Conservation (phyloP, 2,888 invertebrate genomes). For the Esperia sulphurella region DNA sequence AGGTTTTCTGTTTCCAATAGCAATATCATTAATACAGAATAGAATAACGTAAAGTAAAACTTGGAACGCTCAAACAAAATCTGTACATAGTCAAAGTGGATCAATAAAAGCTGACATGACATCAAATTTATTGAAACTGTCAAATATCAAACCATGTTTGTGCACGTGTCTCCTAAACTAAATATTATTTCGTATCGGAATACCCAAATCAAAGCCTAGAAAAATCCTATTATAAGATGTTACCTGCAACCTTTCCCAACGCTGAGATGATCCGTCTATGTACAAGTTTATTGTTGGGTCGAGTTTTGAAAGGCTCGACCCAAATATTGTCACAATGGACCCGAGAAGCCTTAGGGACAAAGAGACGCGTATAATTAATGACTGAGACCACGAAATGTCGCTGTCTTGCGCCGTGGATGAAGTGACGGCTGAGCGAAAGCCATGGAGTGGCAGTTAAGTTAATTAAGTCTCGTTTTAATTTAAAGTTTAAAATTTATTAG, state of each 20-base stretch:
- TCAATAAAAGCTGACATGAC: not conserved
- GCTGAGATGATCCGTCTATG: slow-evolving; percentile 64
- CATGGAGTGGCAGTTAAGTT: slow-evolving; percentile 22
- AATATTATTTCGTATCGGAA: slow-evolving; percentile 3
- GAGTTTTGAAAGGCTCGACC: slow-evolving; percentile 66
- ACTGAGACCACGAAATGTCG: slow-evolving; percentile 70
- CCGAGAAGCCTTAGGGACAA: slow-evolving; percentile 61
- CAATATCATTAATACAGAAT: too few species aligned
- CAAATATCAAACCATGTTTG: not conserved
- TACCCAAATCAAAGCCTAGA: slow-evolving; percentile 13
- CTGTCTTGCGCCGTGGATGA: slow-evolving; percentile 54
- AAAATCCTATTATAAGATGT: slow-evolving; percentile 30
- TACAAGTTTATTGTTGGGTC: slow-evolving; percentile 52
- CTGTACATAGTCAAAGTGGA: too few species aligned
- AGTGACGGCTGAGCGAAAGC: slow-evolving; percentile 31
- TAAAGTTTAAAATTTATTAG: not conserved
- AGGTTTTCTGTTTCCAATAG: too few species aligned
- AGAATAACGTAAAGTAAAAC: too few species aligned
- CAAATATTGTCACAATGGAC: slow-evolving; percentile 77
- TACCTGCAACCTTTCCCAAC: slow-evolving; percentile 57
- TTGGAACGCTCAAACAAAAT: too few species aligned
- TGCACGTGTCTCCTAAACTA: not conserved
- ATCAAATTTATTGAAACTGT: slow-evolving; percentile 3
- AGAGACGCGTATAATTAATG: slow-evolving; percentile 75
- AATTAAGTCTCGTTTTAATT: not conserved